Conservation (phyloP, 2,797 vertebrate genomes). For the Neosilurus hyrtlii region DNA sequence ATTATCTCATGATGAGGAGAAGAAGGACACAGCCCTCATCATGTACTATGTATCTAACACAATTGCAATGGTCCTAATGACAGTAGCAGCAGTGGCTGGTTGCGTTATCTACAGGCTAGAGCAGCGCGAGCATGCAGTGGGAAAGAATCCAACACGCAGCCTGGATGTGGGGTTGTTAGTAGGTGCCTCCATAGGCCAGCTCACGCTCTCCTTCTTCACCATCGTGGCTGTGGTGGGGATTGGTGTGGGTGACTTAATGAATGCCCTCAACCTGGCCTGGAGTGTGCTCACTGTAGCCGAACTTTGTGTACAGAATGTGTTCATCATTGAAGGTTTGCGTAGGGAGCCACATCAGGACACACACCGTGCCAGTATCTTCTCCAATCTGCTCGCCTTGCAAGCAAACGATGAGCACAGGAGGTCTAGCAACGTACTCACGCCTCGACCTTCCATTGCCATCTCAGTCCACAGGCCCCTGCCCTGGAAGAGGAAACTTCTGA, state of each 20-base stretch:
- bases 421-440: constrained; percentile 31
- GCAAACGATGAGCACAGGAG: constrained; percentile 30
- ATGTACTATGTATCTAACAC: constrained; percentile 86
- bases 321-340: constrained; percentile 92
- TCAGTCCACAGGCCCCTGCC: constrained; percentile 48
- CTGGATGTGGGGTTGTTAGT: constrained; percentile 89
- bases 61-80: constrained; percentile 82
- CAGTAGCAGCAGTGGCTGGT: constrained; percentile 73
- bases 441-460: constrained; percentile 42
- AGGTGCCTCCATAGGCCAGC: constrained; percentile 87
- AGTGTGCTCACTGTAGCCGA: constrained; percentile 84
- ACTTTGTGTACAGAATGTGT: constrained; percentile 88
- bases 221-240: constrained; percentile 82
- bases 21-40: constrained; percentile 69
- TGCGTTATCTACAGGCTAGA: constrained; percentile 81
- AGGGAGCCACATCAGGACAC: constrained; percentile 77
- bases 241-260: constrained; percentile 68
- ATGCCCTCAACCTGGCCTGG: constrained; percentile 79
- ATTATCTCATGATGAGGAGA: constrained; percentile 53
- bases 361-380: constrained; percentile 45
- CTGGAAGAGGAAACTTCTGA: constrained; percentile 85
- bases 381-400: constrained; percentile 63
- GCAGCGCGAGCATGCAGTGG: constrained; percentile 79
- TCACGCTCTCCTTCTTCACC: constrained; percentile 88
- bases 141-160: constrained; percentile 89